Conservation (phyloP, 1,140 invertebrate species). For the Chironomus striatipennis region DNA sequence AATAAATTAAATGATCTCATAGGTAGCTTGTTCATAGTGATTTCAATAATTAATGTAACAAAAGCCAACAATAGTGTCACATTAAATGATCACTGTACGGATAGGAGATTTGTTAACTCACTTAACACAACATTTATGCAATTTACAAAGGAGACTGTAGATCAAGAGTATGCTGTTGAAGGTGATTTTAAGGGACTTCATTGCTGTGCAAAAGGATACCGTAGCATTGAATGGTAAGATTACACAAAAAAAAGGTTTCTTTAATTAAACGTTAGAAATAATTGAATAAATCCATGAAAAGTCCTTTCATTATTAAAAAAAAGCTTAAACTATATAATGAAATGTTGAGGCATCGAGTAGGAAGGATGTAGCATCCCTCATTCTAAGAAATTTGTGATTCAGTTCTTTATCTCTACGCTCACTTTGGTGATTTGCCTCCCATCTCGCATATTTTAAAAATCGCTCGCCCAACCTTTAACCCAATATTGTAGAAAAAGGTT, state of each 20-base stretch:
- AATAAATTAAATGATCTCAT: background rate
- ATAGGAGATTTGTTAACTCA: conserved; percentile 33
- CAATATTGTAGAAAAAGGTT: background rate
- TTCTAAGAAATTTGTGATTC: too few species aligned
- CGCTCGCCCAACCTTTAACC: too few species aligned
- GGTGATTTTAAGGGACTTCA: conserved; percentile 63
- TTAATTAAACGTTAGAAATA: background rate
- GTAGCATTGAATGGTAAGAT: conserved; percentile 68
- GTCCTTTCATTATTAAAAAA: background rate
- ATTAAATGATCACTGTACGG: background rate
- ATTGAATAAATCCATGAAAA: background rate
- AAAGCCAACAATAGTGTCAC: background rate
- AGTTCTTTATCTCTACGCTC: too few species aligned
- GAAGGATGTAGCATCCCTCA: too few species aligned
- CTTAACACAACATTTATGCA: conserved; percentile 42
- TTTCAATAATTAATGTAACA: background rate
- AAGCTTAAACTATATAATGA: background rate
- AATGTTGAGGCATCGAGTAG: too few species aligned
- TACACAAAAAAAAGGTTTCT: conserved; percentile 28
- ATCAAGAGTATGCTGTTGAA: conserved; percentile 54
- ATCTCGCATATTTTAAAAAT: too few species aligned
- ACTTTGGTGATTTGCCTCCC: too few species aligned
- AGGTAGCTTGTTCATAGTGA: background rate
- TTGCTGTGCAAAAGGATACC: conserved; percentile 62
- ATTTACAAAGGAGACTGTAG: conserved; percentile 60